A percentile compares a stretch with the other conserved stretches of the same genome.
Evolutionary conservation across 2,797 vertebrate genomes (phyloP).

Genomic region (Gambusia yucatana): DNA sequence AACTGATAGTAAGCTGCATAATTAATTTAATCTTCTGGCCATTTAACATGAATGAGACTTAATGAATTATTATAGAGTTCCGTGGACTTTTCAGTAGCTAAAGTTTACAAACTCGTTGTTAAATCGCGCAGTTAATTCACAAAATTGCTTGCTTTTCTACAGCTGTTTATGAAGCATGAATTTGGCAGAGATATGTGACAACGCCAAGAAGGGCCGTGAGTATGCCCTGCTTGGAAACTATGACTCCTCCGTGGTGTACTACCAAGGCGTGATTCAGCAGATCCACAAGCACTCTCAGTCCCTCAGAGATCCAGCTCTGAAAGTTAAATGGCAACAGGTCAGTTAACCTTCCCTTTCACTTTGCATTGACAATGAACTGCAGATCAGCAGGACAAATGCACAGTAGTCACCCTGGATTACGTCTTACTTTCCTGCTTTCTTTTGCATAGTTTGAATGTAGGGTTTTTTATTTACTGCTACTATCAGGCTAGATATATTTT

Average conservation of each 20-base stretch:
- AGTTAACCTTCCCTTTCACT: conserved; percentile 15
- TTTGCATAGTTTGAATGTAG: background rate
- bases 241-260: conserved; percentile 96
- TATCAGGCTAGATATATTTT: background rate
- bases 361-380: background rate
- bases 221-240: conserved; percentile 97
- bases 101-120: background rate
- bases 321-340: conserved; percentile 95
- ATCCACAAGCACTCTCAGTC: conserved; percentile 92
- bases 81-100: background rate
- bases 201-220: conserved; percentile 95
- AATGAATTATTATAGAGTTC: background rate
- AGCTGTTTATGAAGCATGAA: conserved; percentile 86
- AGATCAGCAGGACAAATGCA: background rate
- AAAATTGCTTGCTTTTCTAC: background rate
- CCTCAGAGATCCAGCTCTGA: conserved; percentile 90
- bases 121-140: background rate
- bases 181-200: conserved; percentile 94
- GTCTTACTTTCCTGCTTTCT: background rate
- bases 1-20: background rate
- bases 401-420: background rate
- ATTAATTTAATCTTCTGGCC: background rate
- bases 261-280: conserved; percentile 96
- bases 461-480: background rate
- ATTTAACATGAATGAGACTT: background rate